Evolutionary conservation across 2,888 invertebrate genomes (phyloP).

Genomic region (Ctenicera cuprea): DNA sequence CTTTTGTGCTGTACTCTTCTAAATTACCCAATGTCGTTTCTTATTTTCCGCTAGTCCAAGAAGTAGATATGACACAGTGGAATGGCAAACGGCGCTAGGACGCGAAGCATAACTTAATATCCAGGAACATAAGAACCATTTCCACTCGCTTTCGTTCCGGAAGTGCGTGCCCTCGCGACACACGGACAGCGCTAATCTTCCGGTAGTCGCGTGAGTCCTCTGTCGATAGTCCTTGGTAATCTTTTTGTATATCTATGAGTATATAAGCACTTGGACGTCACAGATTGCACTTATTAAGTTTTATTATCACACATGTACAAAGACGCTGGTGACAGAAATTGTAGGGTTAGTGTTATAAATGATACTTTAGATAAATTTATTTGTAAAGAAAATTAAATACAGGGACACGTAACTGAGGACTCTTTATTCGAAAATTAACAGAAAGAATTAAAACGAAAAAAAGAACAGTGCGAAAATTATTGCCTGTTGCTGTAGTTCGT

Average conservation of each 20-base stretch:
- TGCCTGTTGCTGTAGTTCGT: too few relatives aligned
- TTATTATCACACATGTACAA: conserved; percentile 43
- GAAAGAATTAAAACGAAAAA: too few relatives aligned
- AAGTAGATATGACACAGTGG: conserved; percentile 36
- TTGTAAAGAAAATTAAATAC: conserved; percentile 5
- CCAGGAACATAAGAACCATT: conserved; percentile 46
- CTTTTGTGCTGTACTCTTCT: conserved; percentile 5
- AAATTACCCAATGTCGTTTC: conserved; percentile 28
- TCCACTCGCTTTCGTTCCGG: conserved; percentile 57
- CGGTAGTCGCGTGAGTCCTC: conserved; percentile 67
- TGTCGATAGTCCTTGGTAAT: conserved; percentile 61
- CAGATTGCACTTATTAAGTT: conserved; percentile 45
- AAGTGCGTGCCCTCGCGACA: conserved; percentile 68
- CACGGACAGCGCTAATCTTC: conserved; percentile 70
- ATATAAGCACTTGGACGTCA: conserved; percentile 52
- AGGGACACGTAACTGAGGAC: too few relatives aligned
- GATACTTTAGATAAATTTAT: not conserved
- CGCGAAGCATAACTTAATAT: conserved; percentile 25
- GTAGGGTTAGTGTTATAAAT: conserved; percentile 25
- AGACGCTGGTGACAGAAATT: conserved; percentile 38
- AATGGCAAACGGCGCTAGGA: conserved; percentile 32
- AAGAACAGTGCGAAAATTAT: too few relatives aligned
- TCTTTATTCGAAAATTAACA: too few relatives aligned
- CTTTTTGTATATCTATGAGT: conserved; percentile 65
- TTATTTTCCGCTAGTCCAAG: conserved; percentile 27